Evolutionary conservation across 2,888 invertebrate genomes (phyloP).

Genomic region (Prenolepis imparis): DNA sequence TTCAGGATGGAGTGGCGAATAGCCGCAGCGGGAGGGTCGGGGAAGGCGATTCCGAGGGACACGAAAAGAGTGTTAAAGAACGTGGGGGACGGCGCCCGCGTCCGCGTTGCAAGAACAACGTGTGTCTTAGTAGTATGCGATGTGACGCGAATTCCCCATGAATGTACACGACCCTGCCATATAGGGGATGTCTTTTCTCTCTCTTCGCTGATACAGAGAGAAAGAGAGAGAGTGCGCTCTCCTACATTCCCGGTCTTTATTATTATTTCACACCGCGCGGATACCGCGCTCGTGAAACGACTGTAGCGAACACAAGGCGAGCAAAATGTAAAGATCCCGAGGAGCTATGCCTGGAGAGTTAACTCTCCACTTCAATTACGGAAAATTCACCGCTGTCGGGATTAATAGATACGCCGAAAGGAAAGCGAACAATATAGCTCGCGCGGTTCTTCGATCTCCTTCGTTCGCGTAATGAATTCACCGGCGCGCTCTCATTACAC

Average conservation of each 20-base stretch:
- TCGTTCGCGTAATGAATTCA: slow-evolving; percentile 39
- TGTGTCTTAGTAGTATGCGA: background rate
- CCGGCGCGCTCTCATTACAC: slow-evolving; percentile 34
- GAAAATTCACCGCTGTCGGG: slow-evolving; percentile 20
- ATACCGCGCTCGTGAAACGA: slow-evolving; percentile 3
- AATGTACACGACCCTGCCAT: slow-evolving; percentile 27
- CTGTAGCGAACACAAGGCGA: slow-evolving; percentile 9
- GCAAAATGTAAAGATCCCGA: slow-evolving; percentile 12
- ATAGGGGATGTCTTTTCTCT: slow-evolving; percentile 4
- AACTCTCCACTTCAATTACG: slow-evolving; percentile 45
- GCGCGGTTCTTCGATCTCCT: slow-evolving; percentile 29
- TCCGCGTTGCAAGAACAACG: slow-evolving; percentile 16
- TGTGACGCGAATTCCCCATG: slow-evolving; percentile 46
- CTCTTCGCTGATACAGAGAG: slow-evolving; percentile 39
- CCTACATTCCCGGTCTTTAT: slow-evolving; percentile 45
- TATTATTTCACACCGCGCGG: slow-evolving; percentile 35
- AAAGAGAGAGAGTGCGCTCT: slow-evolving; percentile 32
- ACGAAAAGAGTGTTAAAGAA: slow-evolving; percentile 61
- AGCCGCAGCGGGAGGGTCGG: slow-evolving; percentile 8
- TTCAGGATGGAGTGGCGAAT: slow-evolving; percentile 64
- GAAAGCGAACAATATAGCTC: slow-evolving; percentile 32
- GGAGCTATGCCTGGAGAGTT: slow-evolving; percentile 12
- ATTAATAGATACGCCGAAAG: slow-evolving; percentile 47
- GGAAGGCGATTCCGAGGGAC: slow-evolving; percentile 48
- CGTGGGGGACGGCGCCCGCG: slow-evolving; percentile 48